These are phyloP conservation scores for Ichneumoninae sp. DNA, from an alignment of 2,888 invertebrate species.

Conservation along the genomic window DNA sequence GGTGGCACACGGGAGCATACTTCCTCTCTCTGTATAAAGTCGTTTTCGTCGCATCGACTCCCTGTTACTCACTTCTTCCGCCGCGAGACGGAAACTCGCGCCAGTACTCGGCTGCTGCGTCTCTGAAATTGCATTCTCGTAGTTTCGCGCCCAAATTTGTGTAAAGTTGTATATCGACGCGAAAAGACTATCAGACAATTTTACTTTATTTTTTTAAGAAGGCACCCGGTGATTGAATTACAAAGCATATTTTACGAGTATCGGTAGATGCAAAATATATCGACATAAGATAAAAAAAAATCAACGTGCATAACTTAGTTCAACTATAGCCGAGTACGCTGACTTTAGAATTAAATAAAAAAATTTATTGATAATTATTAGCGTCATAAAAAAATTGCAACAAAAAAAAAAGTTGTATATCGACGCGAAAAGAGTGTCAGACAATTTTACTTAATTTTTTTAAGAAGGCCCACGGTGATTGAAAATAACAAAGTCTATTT, in stretches of 20 bases:
- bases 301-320: too few relatives aligned
- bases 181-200: not conserved
- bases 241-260: too few relatives aligned
- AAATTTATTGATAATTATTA: too few relatives aligned
- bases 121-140: not conserved
- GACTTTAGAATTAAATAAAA: too few relatives aligned
- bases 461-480: too few relatives aligned
- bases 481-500: not conserved
- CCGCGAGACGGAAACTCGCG: not conserved
- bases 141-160: not conserved
- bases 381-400: too few relatives aligned
- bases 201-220: not conserved
- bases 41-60: constrained; percentile 50
- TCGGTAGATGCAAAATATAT: too few relatives aligned
- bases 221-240: not conserved
- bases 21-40: constrained; percentile 44
- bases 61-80: constrained; percentile 20
- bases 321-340: too few relatives aligned
- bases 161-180: not conserved
- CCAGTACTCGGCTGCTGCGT: not conserved
- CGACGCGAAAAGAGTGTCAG: too few relatives aligned
- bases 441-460: too few relatives aligned
- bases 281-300: too few relatives aligned
- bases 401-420: too few relatives aligned
- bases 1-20: not conserved